Base-by-base conservation (phyloP, 1,140 invertebrate species). In the Zaprionus taronus region DNA sequence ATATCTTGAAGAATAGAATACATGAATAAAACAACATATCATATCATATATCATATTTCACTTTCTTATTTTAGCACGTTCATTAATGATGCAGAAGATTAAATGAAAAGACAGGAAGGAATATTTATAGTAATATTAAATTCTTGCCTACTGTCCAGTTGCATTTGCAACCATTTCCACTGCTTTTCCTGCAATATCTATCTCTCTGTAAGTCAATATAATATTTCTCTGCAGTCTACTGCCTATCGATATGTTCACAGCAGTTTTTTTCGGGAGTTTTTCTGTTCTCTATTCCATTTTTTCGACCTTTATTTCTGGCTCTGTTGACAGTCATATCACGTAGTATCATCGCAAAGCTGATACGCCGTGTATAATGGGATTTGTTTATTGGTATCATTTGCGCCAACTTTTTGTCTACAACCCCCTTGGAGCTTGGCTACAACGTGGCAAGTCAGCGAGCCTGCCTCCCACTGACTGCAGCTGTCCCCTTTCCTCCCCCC, bases 301-400 rank as follows among this genome's bases (percentile, higher is more conserved):
- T 69, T 31, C 57, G 24, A 49, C 26, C 49, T 26, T 57, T 55
- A 36, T 64, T 65, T 44, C 47, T 38, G 34, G 41, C 61, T 57
- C 61, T 68, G 58, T 91, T 90, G 78, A 81, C 75, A 92, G 79
- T 92, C 91, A 77, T 77, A 79, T 91, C 91, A 92, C 91, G 91
- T 92, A 92, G 85, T 77, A 86, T 79, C 79, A 89, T 83, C 77
- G 91, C 80, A 90, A 92, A 92, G 87, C 89, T 92, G 91, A 92
- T 92, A 91, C 86, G 79, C 83, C 86, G 87, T 92, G 84, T 92
- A 91, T 92, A 92, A 92, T 92, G 91, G 91, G 91, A 92, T 92
- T 92, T 92, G 91, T 92, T 92, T 92, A 92, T 92, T 92, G 91
- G 87, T 91, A 92, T 91, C 87, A 92, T 92, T 92, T 92, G 91